Evolutionary conservation across 2,113 vertebrate species (phyloP), one percentile per base, ranked within the genome.

Genomic region (Butorides virescens): DNA sequence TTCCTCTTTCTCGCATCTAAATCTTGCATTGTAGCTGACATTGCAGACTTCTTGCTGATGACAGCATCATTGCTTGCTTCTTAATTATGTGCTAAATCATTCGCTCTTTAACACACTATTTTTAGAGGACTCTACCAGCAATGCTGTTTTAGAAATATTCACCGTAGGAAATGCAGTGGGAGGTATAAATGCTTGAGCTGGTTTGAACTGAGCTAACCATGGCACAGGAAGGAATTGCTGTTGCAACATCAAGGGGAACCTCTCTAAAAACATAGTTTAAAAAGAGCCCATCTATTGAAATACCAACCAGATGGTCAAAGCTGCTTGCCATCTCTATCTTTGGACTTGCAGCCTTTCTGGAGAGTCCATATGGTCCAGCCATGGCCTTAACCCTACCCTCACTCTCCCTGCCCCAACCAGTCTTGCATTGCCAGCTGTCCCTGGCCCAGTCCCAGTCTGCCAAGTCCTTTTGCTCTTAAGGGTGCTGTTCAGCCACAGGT

Each of bases 41-140:
- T 17, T 58, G 63, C 84, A 92, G 85, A 80, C 67, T 82, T 86
- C 71, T 79, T 85, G 46, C 62, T 93, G 77, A 77, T 85, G 3
- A 0, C 58, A 85, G 50, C 70, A 68, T 84, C 66, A 56, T 71
- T 90, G 14, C 84, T 95, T 73, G 21, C 46, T 66, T 58, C 74
- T 67, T 71, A 93, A 95, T 94, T 91, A 94, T 25, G 87, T 96
- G 92, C 78, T 89, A 94, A 94, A 91, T 76, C 53, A 58, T 88
- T 88, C 76, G n/a, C 74, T 66, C 44, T 88, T 91, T 90, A 85
- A 59, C 81, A 89, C 39, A 15, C 59, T 71, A 10, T 76, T 91
- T 87, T 73, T 29, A 88, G 73, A 87, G 46, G 39, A 52, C 53
- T 72, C 79, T 53, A 82, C 58, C 83, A 91, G 61, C 1, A 0